A percentile compares a stretch with the other conserved stretches of the same genome.
Evolutionary conservation across 2,113 vertebrate species (phyloP).

Genomic region (Sinocyclocheilus anophthalmus): DNA sequence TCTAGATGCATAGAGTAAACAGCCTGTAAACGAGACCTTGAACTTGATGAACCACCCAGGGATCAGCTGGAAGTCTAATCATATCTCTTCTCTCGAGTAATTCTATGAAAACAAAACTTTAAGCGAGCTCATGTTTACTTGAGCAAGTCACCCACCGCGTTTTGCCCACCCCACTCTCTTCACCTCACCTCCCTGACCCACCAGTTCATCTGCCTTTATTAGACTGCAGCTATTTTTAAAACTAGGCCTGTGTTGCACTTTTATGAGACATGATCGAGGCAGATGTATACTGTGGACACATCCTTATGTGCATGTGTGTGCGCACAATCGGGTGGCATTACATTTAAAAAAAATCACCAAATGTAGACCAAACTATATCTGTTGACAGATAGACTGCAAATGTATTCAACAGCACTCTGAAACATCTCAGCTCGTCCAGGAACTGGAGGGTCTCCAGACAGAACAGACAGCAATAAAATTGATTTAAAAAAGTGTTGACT

Average conservation of each 20-base stretch:
- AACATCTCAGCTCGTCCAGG: conserved; percentile 3
- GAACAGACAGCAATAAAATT: conserved; percentile 39
- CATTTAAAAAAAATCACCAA: background rate
- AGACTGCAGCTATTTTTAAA: conserved; percentile 46
- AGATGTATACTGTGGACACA: background rate
- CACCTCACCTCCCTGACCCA: conserved; percentile 43
- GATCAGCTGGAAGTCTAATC: conserved; percentile 46
- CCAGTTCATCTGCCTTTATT: conserved; percentile 40
- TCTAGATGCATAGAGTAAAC: conserved; percentile 26
- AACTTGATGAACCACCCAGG: conserved; percentile 24
- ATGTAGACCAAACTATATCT: background rate
- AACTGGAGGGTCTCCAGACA: background rate
- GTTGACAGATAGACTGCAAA: conserved; percentile 14
- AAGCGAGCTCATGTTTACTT: conserved; percentile 40
- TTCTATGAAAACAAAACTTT: conserved; percentile 49
- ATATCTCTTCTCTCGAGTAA: conserved; percentile 21
- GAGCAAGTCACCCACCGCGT: conserved; percentile 24
- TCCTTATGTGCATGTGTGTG: background rate
- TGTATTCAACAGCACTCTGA: conserved; percentile 11
- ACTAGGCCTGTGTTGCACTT: conserved; percentile 19
- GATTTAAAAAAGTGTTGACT: conserved; percentile 36
- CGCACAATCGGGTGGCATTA: conserved; percentile 22
- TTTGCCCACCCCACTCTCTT: background rate
- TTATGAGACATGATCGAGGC: conserved; percentile 24
- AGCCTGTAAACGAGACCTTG: background rate